Conservation (phyloP, 1,140 invertebrate species). For the Physella acuta region DNA sequence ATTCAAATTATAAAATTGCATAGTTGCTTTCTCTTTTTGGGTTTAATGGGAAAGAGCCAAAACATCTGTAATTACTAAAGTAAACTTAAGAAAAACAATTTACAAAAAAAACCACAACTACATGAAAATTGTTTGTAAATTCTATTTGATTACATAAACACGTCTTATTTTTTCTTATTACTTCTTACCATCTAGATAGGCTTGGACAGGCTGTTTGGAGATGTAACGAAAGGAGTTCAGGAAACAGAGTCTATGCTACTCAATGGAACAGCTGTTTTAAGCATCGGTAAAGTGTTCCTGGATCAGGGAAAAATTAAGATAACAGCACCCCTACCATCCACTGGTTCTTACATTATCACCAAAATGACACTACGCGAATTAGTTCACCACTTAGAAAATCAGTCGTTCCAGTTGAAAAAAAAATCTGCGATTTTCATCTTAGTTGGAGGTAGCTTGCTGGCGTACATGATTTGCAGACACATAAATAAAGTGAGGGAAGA, state of each 20-base stretch:
- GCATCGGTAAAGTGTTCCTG: slow-evolving; percentile 52
- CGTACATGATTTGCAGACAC: slow-evolving; percentile 39
- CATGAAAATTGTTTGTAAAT: no score
- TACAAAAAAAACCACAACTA: no score
- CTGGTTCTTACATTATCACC: slow-evolving; percentile 52
- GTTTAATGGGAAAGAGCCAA: no score
- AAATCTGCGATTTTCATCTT: slow-evolving; percentile 39
- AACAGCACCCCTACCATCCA: slow-evolving; percentile 37
- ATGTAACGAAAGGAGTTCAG: slow-evolving; percentile 54
- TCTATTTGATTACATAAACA: no score
- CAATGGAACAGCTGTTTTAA: slow-evolving; percentile 51
- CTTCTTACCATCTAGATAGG: no score
- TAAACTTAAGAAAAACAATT: no score
- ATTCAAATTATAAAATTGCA: no score
- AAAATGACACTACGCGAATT: slow-evolving; percentile 45
- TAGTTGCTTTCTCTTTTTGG: no score
- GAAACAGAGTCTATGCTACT: slow-evolving; percentile 57
- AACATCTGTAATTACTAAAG: no score
- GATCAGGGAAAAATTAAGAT: slow-evolving; percentile 48
- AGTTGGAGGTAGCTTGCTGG: slow-evolving; percentile 39
- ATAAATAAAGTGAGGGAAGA: slow-evolving; percentile 29
- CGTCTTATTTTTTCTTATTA: no score
- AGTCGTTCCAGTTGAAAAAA: slow-evolving; percentile 44
- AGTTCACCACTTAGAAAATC: slow-evolving; percentile 40
- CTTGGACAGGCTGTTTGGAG: slow-evolving; percentile 51